phyloP scores from a whole-genome alignment of 1,140 invertebrate genomes.

The Magallana angulata region DNA sequence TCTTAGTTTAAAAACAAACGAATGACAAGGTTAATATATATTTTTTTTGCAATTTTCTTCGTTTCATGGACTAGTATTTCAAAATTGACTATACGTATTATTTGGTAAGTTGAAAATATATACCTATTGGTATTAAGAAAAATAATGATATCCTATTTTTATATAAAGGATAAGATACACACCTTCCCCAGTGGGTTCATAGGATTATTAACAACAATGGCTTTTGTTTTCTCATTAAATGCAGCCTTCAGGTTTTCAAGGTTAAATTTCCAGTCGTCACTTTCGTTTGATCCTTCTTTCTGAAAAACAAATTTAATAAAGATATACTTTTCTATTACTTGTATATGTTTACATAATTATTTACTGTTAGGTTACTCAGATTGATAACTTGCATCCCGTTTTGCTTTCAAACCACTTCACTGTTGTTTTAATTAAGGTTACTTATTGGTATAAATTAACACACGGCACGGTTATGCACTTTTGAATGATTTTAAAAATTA shows the following conservation, averaged over 20 bases:
- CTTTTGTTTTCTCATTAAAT: constrained; percentile 95
- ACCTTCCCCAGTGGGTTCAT: constrained; percentile 98
- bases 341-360: no score
- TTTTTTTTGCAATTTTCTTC: background rate
- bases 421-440: no score
- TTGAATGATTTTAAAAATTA: no score
- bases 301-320: background rate
- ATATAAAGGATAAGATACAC: background rate
- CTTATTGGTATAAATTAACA: no score
- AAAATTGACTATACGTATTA: background rate
- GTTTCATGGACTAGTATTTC: no score
- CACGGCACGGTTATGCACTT: no score
- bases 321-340: background rate
- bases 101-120: background rate
- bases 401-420: no score
- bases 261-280: constrained; percentile 94
- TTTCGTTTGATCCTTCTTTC: constrained; percentile 74
- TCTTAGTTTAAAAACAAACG: no score
- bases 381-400: no score
- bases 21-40: background rate
- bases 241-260: constrained; percentile 86
- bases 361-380: no score
- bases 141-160: background rate
- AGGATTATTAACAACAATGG: constrained; percentile 96
- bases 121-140: background rate